Evolutionary conservation across 2,888 invertebrate genomes (phyloP).

Genomic region (Pachliopta kotzebuea): DNA sequence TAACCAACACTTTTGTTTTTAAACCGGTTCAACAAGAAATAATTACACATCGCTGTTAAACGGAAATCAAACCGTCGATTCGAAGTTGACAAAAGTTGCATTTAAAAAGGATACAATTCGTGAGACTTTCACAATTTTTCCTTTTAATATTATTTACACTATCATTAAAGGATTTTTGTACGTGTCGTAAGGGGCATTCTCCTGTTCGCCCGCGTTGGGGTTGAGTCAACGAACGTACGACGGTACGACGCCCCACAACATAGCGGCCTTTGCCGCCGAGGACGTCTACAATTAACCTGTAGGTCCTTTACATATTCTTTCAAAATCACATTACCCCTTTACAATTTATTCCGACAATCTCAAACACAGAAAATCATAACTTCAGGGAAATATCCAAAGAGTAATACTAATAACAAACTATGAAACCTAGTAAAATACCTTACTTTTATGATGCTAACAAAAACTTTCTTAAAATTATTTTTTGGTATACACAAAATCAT

Average conservation of each 20-base stretch:
- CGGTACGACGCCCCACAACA: slow-evolving; percentile 6
- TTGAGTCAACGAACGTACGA: slow-evolving; percentile 23
- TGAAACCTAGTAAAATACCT: no score
- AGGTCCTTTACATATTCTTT: slow-evolving; percentile 24
- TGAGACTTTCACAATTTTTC: no score
- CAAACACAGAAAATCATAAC: no score
- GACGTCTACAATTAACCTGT: slow-evolving; percentile 26
- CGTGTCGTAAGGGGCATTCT: neutral
- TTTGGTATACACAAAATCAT: no score
- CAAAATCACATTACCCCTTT: slow-evolving; percentile 1
- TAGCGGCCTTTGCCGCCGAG: slow-evolving; percentile 23
- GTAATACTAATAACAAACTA: no score
- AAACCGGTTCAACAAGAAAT: slow-evolving; percentile 22
- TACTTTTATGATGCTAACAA: no score
- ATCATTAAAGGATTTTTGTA: neutral
- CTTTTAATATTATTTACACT: neutral
- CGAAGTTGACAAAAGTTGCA: slow-evolving; percentile 17
- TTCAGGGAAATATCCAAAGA: no score
- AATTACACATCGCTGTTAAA: slow-evolving; percentile 12
- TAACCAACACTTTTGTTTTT: slow-evolving; percentile 26
- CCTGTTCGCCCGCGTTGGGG: neutral
- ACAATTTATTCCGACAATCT: neutral
- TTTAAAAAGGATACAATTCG: no score
- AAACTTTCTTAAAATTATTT: no score
- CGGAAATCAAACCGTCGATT: slow-evolving; percentile 16